A percentile compares a stretch with the other conserved stretches of the same genome.
These are phyloP conservation scores for Orchesella flavescens DNA, from an alignment of 2,888 invertebrate genomes.

Conservation along the genomic window DNA sequence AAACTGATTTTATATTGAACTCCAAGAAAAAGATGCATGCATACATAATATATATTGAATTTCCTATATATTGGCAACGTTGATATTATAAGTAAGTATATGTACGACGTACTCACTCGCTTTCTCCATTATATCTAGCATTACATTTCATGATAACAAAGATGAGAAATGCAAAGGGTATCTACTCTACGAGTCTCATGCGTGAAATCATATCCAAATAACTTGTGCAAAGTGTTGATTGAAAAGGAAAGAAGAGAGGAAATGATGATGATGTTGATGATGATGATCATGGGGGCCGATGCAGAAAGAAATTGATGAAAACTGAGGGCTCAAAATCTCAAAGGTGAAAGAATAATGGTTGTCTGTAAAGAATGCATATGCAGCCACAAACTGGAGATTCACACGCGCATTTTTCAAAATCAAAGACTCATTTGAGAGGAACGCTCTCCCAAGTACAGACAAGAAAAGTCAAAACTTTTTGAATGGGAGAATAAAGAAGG, in stretches of 20 bases:
- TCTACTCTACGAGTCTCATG: conserved; percentile 25
- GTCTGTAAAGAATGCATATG: conserved; percentile 10
- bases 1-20: conserved; percentile 60
- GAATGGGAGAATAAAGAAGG: neutral
- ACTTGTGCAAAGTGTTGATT: conserved; percentile 45
- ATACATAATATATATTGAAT: neutral
- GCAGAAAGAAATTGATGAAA: conserved; percentile 2
- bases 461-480: conserved; percentile 44
- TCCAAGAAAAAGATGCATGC: conserved; percentile 14
- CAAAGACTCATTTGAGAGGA: conserved; percentile 45
- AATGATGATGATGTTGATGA: conserved; percentile 1
- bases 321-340: conserved; percentile 19
- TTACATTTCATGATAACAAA: too few species aligned
- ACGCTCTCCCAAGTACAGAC: conserved; percentile 1
- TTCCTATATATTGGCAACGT: neutral
- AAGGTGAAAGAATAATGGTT: conserved; percentile 19
- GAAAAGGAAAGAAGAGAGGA: conserved; percentile 47
- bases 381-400: conserved; percentile 36
- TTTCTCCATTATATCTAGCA: neutral
- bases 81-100: neutral
- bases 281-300: conserved; percentile 24
- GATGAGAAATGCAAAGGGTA: neutral
- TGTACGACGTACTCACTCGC: conserved; percentile 5
- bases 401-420: conserved; percentile 53
- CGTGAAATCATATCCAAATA: conserved; percentile 36